Conservation (phyloP, 2,797 vertebrate genomes). For the Fistularia commersonii region DNA sequence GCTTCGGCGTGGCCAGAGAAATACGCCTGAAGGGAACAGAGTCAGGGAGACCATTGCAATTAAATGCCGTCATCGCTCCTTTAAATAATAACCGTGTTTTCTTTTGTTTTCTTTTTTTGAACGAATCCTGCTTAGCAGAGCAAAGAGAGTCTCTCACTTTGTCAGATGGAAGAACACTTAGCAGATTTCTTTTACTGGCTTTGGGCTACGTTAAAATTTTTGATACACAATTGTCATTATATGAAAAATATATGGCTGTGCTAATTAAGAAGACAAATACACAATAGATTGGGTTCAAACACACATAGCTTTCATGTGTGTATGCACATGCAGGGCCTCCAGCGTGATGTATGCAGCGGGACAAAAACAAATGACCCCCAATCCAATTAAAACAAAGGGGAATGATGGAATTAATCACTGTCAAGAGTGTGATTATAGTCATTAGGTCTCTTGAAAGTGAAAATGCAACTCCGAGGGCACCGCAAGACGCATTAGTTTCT, state of each 20-base stretch:
- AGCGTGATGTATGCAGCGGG: constrained; percentile 53
- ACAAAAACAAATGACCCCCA: constrained; percentile 75
- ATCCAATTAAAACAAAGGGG: constrained; percentile 82
- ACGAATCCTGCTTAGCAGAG: too few species aligned
- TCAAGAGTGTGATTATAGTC: constrained; percentile 73
- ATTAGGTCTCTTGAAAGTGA: constrained; percentile 68
- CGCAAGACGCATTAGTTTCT: constrained; percentile 15
- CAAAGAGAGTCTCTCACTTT: too few species aligned
- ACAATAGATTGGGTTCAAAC: constrained; percentile 38
- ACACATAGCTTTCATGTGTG: background rate
- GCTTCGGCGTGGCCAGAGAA: constrained; percentile 90
- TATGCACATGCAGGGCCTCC: constrained; percentile 4
- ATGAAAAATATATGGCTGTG: constrained; percentile 37
- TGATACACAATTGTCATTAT: constrained; percentile 21
- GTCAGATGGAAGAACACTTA: too few species aligned
- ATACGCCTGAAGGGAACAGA: constrained; percentile 80
- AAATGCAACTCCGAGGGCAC: constrained; percentile 43
- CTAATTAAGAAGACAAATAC: constrained; percentile 68
- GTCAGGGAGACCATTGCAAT: background rate
- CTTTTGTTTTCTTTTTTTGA: too few species aligned
- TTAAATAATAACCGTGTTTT: too few species aligned
- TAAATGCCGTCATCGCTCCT: background rate
- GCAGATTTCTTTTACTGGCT: too few species aligned
- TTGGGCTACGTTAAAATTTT: constrained; percentile 23
- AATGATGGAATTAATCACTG: constrained; percentile 84